phyloP scores from a whole-genome alignment of 2,888 invertebrate species.

The Bombyx huttoni region DNA sequence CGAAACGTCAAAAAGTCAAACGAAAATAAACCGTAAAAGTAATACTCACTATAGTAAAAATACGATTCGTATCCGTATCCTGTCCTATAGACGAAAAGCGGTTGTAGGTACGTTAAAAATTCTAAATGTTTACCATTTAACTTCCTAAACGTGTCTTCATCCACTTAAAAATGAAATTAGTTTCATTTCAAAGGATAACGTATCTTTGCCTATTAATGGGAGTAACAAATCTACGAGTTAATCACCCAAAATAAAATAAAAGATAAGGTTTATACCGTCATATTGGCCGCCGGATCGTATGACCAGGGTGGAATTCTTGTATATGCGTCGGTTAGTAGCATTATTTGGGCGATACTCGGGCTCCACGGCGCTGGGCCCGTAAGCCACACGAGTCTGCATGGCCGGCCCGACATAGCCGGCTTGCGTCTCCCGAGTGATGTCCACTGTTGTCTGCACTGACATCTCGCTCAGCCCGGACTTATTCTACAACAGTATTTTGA shows the following conservation, averaged over 20 bases:
- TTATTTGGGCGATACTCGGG: slow-evolving; percentile 87
- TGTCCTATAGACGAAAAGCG: too few species aligned
- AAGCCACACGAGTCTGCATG: slow-evolving; percentile 90
- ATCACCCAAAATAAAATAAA: background rate
- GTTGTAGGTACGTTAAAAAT: too few species aligned
- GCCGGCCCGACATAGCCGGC: slow-evolving; percentile 81
- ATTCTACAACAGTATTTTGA: slow-evolving; percentile 20
- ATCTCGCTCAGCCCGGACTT: slow-evolving; percentile 78
- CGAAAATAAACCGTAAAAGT: too few species aligned
- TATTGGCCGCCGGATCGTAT: slow-evolving; percentile 98
- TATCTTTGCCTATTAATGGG: too few species aligned
- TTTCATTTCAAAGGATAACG: too few species aligned
- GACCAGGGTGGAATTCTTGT: slow-evolving; percentile 84
- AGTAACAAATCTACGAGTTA: too few species aligned
- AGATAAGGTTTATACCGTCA: slow-evolving; percentile 60
- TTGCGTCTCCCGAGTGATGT: slow-evolving; percentile 82
- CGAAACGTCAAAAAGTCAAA: too few species aligned
- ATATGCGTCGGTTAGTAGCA: slow-evolving; percentile 78
- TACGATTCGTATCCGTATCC: too few species aligned
- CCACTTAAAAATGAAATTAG: too few species aligned
- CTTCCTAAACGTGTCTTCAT: too few species aligned
- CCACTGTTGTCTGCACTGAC: slow-evolving; percentile 78
- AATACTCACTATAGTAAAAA: too few species aligned
- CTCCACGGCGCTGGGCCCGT: slow-evolving; percentile 88
- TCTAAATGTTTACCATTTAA: too few species aligned